Evolutionary conservation across 2,888 invertebrate genomes (phyloP).

Genomic region (Oscheius sp.): DNA sequence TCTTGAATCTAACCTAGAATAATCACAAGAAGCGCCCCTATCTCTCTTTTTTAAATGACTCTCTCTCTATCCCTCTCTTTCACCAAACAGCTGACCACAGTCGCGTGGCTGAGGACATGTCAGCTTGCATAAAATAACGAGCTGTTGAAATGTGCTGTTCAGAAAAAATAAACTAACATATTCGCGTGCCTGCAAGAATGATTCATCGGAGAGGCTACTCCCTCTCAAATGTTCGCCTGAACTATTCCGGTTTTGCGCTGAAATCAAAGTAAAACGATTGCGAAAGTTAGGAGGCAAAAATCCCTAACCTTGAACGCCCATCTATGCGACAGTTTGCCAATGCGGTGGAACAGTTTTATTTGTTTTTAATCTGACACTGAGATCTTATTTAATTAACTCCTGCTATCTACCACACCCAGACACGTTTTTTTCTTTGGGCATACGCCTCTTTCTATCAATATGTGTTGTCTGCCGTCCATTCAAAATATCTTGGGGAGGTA

Average conservation of each 20-base stretch:
- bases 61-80: too few relatives aligned
- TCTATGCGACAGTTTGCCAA: neutral
- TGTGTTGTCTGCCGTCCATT: too few relatives aligned
- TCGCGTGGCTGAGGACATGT: neutral
- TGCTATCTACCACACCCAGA: slow-evolving; percentile 3
- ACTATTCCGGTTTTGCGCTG: slow-evolving; percentile 21
- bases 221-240: slow-evolving; percentile 10
- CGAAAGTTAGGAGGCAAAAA: slow-evolving; percentile 21
- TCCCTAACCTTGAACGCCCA: neutral
- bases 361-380: neutral
- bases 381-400: neutral
- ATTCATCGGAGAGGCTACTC: slow-evolving; percentile 4
- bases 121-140: too few relatives aligned
- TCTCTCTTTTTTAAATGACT: too few relatives aligned
- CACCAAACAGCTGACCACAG: neutral
- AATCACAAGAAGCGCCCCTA: too few relatives aligned
- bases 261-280: slow-evolving; percentile 13
- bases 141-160: too few relatives aligned
- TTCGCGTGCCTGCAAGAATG: neutral
- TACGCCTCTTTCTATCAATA: too few relatives aligned
- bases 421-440: neutral
- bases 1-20: too few relatives aligned
- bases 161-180: too few relatives aligned
- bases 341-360: slow-evolving; percentile 1
- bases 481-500: too few relatives aligned